Evolutionary conservation across 2,797 vertebrate genomes (phyloP).

Genomic region (Rhadinocentrus ornatus): DNA sequence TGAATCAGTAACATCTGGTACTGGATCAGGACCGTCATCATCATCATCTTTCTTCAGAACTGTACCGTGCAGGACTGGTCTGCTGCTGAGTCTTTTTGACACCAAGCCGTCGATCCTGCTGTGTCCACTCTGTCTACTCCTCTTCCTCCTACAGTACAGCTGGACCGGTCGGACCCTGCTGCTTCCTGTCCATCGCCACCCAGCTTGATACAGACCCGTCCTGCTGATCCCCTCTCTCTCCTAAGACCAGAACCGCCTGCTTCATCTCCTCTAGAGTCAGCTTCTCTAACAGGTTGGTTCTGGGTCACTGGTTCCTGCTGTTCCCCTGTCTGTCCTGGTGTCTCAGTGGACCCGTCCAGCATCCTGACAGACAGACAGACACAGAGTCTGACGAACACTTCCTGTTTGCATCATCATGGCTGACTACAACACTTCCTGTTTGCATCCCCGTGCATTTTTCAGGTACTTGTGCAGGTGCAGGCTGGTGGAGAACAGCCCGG

Average conservation of each 20-base stretch:
- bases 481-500: slow-evolving; percentile 76
- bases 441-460: too few relatives aligned
- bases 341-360: slow-evolving; percentile 56
- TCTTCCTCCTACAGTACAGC: neutral
- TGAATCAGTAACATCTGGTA: too few relatives aligned
- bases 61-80: neutral
- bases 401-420: neutral
- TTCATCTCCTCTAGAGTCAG: slow-evolving; percentile 19
- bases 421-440: too few relatives aligned
- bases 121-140: slow-evolving; percentile 27
- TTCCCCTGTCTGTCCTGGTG: neutral
- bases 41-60: too few relatives aligned
- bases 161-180: neutral
- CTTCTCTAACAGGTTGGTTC: neutral
- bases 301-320: neutral
- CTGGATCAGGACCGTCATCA: neutral
- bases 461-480: slow-evolving; percentile 78
- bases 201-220: too few relatives aligned
- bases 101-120: neutral
- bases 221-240: neutral
- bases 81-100: neutral
- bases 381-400: neutral
- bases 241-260: slow-evolving; percentile 27
- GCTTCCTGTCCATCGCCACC: neutral
- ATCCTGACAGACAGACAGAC: slow-evolving; percentile 58